phyloP scores from a whole-genome alignment of 2,113 vertebrate genomes.

The Rhizomys pruinosus region DNA sequence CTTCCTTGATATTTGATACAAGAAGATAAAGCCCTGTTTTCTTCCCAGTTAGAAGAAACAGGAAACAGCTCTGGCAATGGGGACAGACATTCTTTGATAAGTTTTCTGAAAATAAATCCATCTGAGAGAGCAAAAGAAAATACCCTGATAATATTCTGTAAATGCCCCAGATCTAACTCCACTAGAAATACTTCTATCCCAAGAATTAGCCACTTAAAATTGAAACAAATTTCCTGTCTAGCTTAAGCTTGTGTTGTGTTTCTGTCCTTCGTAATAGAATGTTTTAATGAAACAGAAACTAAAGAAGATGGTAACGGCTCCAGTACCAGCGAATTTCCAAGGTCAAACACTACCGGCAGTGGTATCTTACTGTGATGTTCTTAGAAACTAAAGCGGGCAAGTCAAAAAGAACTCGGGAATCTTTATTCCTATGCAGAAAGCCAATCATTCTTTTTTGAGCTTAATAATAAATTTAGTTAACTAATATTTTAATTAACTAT shows the following conservation, averaged over 20 bases:
- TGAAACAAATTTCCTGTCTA: not conserved
- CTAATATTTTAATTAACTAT: not conserved
- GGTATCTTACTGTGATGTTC: not conserved
- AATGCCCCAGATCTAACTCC: not conserved
- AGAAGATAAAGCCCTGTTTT: not conserved
- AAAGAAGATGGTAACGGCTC: not conserved
- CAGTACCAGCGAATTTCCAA: not conserved
- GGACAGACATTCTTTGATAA: not conserved
- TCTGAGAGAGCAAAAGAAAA: not conserved
- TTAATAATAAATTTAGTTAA: constrained; percentile 28
- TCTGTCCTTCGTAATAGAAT: not conserved
- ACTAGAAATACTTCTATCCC: not conserved
- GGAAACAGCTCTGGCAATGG: not conserved
- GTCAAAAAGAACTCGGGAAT: not conserved
- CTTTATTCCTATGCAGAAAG: not conserved
- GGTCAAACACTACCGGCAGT: not conserved
- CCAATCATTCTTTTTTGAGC: not conserved
- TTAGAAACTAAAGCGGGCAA: not conserved
- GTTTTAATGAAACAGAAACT: not conserved
- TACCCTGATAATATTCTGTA: not conserved
- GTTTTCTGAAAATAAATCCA: constrained; percentile 34
- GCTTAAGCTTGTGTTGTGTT: not conserved
- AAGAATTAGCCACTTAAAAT: not conserved
- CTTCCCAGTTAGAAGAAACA: constrained; percentile 6
- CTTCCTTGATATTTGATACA: not conserved